Base-by-base conservation (phyloP, 30 jellyfish, hydroid and myxozoan genomes). In the Aurelia sp. region DNA sequence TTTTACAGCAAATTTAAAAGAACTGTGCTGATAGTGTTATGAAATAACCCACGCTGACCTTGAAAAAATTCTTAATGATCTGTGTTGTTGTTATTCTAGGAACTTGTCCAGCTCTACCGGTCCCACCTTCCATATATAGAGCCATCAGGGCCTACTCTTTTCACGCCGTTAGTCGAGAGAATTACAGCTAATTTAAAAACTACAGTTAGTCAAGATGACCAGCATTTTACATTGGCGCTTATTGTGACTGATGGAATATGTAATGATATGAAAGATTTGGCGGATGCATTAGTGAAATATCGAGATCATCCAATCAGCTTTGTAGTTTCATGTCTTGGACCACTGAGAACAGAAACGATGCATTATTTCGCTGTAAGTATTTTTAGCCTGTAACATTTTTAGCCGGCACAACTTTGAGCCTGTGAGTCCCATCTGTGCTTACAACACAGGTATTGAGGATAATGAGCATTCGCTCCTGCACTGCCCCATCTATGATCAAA, bases 101-200 rank as follows among this genome's bases (percentile, higher is more conserved):
- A 81, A 62, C 81, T 90, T 51, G 76, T 90, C 10, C 27, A 48
- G 22, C 74, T 61, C 16, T 90, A 90, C 62, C 90, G 90, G 44
- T 21, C 76, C 0, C 50, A 81, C 22, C 72, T 90, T 13, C 87
- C 89, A 41, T 37, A 55, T 12, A 64, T 90, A 62, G 41, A 22
- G 17, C 92, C 87, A 4, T 71, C 90, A 13, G 97, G 97, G 52
- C 97, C 97, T 27, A 90, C 97, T 18, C 47, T 72, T 37, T 75
- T 82, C 53, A 78, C 84, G 67, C 91, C 92, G 11, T 71, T 90
- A 55, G 27, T 75, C 15, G 58, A 70, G 33, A 66, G 70, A 23
- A 74, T 86, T 3, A 35, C 40, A 33, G 82, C 59, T 23, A 74
- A 40, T 66, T 21, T 86, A 20, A 65, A 65, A 17, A 51, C 58